Evolutionary conservation across 1,140 invertebrate genomes (phyloP), one percentile per base, ranked within the genome.

Genomic region (Argopecten irradians): DNA sequence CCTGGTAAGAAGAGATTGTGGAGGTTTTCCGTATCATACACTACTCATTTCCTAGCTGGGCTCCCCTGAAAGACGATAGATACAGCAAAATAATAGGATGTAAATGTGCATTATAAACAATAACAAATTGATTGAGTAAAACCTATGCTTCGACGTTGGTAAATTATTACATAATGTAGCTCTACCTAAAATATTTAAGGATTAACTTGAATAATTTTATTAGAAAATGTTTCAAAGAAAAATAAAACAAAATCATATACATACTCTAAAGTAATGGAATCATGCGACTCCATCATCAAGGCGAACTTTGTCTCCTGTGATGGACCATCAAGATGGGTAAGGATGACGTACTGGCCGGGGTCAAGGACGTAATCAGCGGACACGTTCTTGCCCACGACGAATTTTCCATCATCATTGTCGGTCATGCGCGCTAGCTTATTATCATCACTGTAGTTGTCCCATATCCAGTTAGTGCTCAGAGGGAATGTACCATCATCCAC

Each of bases 361-460:
- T 71, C 55, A 71, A 71, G 55, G 55, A 71, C 55, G 22, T 71
- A 71, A 71, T 71, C 55, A 28, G 55, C 55, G 5, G 55, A 71
- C 22, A 71, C 55, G 11, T 71, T 71, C 55, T 71, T 71, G 55
- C 22, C 22, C 55, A 71, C 55, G 8, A 71, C 55, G 28, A 71
- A 71, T 16, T 71, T 71, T 2, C 55, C 55, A 28, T 71, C 55
- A 28, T 71, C 55, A 28, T 71, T 71, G 55, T 71, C 55, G 22
- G 55, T 71, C 55, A 71, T 71, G 55, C 55, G 55, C 55, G 55
- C 55, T 71, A 71, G 55, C 55, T 71, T 71, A n/a, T 16, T 28
- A n/a, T 71, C 55, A n/a, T 71, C 55, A 28, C 22, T 71, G 55
- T 71, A 71, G 55, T 71, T 71, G 55, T 71, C n/a, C 55, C 55